Evolutionary conservation across 2,797 vertebrate genomes (phyloP).

Genomic region (Arnoldichthys spilopterus): DNA sequence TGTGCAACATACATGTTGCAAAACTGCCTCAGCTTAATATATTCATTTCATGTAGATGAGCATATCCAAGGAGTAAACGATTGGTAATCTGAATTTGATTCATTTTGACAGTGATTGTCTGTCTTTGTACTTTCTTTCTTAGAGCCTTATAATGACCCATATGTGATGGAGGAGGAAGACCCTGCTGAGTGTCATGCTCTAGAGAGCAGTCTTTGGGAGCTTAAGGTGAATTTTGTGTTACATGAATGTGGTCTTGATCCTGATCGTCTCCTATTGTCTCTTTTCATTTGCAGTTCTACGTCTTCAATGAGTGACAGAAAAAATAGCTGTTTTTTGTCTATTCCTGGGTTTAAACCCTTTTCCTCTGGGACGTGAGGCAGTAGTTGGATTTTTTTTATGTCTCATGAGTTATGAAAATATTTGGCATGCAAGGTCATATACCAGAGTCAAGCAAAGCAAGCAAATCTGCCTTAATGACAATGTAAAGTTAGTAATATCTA

Average conservation of each 20-base stretch:
- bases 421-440: too few species aligned
- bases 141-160: constrained; percentile 84
- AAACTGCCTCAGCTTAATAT: background rate
- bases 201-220: constrained; percentile 96
- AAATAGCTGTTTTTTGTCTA: too few species aligned
- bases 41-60: background rate
- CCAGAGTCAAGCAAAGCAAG: too few species aligned
- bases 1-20: too few species aligned
- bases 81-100: background rate
- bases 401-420: too few species aligned
- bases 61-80: background rate
- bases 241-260: background rate
- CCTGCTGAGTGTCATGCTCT: constrained; percentile 84
- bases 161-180: constrained; percentile 84
- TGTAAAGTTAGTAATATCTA: background rate
- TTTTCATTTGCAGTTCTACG: too few species aligned
- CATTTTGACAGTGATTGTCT: background rate
- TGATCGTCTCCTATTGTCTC: background rate
- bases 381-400: too few species aligned
- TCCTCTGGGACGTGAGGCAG: too few species aligned
- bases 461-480: background rate
- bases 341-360: too few species aligned
- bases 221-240: constrained; percentile 78
- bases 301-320: too few species aligned
- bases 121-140: constrained; percentile 15